Conservation (phyloP, 1,140 invertebrate genomes). For the Temnothorax nylanderi region DNA sequence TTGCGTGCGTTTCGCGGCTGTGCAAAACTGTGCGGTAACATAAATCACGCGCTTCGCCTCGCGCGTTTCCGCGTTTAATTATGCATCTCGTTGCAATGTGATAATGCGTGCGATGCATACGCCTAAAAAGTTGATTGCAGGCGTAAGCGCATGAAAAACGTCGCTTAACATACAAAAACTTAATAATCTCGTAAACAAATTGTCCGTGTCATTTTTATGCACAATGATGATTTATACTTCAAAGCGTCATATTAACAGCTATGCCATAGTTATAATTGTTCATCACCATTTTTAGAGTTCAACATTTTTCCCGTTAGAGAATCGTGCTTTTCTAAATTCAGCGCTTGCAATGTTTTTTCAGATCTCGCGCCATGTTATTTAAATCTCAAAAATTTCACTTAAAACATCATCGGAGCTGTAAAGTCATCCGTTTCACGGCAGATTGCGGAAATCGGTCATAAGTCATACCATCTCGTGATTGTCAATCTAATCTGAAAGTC, state of each 20-base stretch:
- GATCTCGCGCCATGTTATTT: background rate
- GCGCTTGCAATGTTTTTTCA: background rate
- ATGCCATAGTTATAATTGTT: background rate
- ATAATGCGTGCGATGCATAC: conserved; percentile 20
- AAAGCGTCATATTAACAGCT: background rate
- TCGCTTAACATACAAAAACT: background rate
- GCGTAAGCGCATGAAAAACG: background rate
- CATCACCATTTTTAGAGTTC: background rate
- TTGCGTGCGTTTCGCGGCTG: background rate
- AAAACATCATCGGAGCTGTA: background rate
- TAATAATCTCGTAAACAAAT: conserved; percentile 23
- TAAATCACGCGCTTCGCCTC: conserved; percentile 14
- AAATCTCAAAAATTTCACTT: conserved; percentile 23
- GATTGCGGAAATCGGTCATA: conserved; percentile 20
- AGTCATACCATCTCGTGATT: conserved; percentile 24
- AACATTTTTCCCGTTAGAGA: background rate
- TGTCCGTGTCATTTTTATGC: background rate
- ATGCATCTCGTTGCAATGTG: conserved; percentile 42
- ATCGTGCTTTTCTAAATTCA: background rate
- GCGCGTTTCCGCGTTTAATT: conserved; percentile 24
- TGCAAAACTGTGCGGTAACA: background rate
- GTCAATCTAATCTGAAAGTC: conserved; percentile 36
- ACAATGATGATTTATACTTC: background rate
- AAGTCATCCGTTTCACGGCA: background rate
- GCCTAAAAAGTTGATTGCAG: conserved; percentile 40